phyloP scores from a whole-genome alignment of 2,113 vertebrate species.

The Eonycteris spelaea region DNA sequence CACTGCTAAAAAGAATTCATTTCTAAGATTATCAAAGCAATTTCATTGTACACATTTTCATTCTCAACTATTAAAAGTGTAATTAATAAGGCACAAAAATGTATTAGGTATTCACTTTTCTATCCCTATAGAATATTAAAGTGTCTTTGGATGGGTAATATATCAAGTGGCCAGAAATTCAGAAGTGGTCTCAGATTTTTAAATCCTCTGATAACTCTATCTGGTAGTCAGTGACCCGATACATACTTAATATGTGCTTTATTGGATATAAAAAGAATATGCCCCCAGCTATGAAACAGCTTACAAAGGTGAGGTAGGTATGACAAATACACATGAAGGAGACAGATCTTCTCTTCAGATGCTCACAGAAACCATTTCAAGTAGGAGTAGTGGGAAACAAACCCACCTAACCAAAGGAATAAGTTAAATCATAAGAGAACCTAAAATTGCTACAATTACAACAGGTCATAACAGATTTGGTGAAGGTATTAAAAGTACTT shows the following conservation, averaged over 20 bases:
- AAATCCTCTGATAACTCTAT: not conserved
- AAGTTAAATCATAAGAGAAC: not conserved
- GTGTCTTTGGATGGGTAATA: not conserved
- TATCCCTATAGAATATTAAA: not conserved
- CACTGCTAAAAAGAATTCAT: not conserved
- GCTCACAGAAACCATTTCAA: conserved; percentile 11
- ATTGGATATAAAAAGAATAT: conserved; percentile 10
- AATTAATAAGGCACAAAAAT: not conserved
- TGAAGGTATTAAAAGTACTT: not conserved
- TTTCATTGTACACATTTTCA: not conserved
- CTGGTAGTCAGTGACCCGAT: not conserved
- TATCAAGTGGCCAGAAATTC: not conserved
- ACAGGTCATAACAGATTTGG: not conserved
- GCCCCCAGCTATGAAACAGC: not conserved
- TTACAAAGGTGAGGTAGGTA: not conserved
- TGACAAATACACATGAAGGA: not conserved
- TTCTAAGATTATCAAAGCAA: conserved; percentile 40
- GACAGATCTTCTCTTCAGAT: not conserved
- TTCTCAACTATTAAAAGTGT: not conserved
- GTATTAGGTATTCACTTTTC: not conserved
- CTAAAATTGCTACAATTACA: not conserved
- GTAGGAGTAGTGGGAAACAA: not conserved
- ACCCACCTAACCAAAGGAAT: not conserved
- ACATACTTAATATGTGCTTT: not conserved
- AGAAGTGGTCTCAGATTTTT: not conserved